phyloP scores from a whole-genome alignment of 2,797 vertebrate genomes.

The Helostoma temminkii region DNA sequence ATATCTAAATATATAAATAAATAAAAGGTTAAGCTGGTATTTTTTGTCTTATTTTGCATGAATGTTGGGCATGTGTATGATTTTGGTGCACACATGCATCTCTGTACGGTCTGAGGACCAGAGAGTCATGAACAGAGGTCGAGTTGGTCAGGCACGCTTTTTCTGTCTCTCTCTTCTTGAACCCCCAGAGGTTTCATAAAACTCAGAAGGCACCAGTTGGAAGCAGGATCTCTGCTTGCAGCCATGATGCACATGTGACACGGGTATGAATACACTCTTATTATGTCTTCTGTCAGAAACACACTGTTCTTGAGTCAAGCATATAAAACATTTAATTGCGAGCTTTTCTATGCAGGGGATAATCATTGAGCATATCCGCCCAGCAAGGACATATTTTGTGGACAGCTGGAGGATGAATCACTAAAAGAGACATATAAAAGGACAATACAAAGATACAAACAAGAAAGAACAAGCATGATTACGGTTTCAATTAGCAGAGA shows the following conservation, averaged over 20 bases:
- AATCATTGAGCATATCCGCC: conserved; percentile 62
- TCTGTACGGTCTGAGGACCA: conserved; percentile 35
- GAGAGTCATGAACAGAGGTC: conserved; percentile 54
- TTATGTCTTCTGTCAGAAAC: conserved; percentile 39
- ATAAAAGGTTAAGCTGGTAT: no score
- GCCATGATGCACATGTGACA: conserved; percentile 45
- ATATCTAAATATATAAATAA: no score
- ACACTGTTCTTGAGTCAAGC: conserved; percentile 61
- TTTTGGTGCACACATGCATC: no score
- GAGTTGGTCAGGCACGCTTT: conserved; percentile 44
- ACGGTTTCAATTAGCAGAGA: conserved; percentile 15
- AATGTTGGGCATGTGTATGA: not conserved
- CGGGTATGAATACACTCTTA: conserved; percentile 16
- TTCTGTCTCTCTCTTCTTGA: conserved; percentile 41
- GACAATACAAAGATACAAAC: conserved; percentile 30
- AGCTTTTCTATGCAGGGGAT: conserved; percentile 56
- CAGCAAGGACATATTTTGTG: conserved; percentile 59
- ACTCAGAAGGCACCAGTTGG: conserved; percentile 43
- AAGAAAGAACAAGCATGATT: conserved; percentile 26
- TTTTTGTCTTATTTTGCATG: not conserved
- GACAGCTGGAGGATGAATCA: conserved; percentile 79
- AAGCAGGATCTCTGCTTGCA: conserved; percentile 43
- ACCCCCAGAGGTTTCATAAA: conserved; percentile 69
- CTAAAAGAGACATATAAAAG: conserved; percentile 41
- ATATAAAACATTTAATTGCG: conserved; percentile 74